Evolutionary conservation across 2,888 invertebrate genomes (phyloP).

Genomic region (Metalampra italica): DNA sequence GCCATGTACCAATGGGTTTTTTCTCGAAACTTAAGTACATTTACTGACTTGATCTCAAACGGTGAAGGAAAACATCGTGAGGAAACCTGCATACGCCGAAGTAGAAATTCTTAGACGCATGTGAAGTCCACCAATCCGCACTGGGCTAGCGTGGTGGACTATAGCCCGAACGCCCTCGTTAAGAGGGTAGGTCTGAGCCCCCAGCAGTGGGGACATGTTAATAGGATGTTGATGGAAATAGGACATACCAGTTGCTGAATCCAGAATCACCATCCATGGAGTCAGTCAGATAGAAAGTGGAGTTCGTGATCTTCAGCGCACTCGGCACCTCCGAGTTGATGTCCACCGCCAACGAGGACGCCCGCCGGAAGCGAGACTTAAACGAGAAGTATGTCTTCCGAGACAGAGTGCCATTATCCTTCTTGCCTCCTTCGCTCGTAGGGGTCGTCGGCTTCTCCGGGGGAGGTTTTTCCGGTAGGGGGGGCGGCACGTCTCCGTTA

Average conservation of each 20-base stretch:
- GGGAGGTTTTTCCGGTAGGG: slow-evolving; percentile 53
- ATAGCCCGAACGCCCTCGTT: no score
- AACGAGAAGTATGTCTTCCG: slow-evolving; percentile 76
- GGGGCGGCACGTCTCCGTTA: slow-evolving; percentile 45
- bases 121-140: no score
- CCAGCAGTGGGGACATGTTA: no score
- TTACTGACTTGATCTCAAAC: no score
- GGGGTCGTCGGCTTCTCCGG: slow-evolving; percentile 60
- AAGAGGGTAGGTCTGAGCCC: no score
- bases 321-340: slow-evolving; percentile 73
- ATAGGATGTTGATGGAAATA: no score
- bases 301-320: slow-evolving; percentile 78
- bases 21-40: no score
- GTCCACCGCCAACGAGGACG: slow-evolving; percentile 77
- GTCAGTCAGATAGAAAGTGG: slow-evolving; percentile 85
- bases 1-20: no score
- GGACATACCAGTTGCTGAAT: slow-evolving; percentile 72
- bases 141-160: no score
- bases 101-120: no score
- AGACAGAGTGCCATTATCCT: slow-evolving; percentile 61
- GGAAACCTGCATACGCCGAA: no score
- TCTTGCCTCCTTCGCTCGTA: slow-evolving; percentile 50
- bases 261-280: slow-evolving; percentile 82
- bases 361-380: slow-evolving; percentile 81
- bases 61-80: no score